phyloP scores from a whole-genome alignment of 1,140 invertebrate genomes.

The Diuraphis noxia region DNA sequence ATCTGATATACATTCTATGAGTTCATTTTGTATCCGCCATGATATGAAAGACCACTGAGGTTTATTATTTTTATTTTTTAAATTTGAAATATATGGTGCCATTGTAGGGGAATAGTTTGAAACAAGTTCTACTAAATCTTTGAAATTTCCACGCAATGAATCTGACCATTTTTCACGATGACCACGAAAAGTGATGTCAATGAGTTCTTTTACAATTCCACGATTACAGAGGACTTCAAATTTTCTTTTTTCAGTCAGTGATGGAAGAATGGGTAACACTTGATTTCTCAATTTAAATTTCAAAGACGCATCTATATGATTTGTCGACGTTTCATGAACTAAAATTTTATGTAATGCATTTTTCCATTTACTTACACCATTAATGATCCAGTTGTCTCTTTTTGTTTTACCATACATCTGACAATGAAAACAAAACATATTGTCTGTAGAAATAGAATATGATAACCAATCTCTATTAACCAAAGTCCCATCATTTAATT shows the following conservation, averaged over 20 bases:
- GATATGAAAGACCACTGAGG: constrained; percentile 8
- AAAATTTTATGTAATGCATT: background rate
- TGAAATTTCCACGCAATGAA: background rate
- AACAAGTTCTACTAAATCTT: constrained; percentile 16
- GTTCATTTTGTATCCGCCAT: constrained; percentile 15
- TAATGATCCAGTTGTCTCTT: background rate
- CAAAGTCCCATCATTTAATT: background rate
- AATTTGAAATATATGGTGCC: constrained; percentile 12
- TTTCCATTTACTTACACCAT: background rate
- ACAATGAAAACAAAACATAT: constrained; percentile 25
- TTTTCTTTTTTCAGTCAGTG: background rate
- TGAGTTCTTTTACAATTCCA: background rate
- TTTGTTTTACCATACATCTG: background rate
- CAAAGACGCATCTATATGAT: background rate
- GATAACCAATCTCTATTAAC: background rate
- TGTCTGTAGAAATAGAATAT: background rate
- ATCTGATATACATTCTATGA: background rate
- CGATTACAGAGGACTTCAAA: background rate
- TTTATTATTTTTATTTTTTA: constrained; percentile 13
- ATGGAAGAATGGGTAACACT: constrained; percentile 2
- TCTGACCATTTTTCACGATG: constrained; percentile 18
- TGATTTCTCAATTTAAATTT: constrained; percentile 8
- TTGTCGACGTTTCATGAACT: background rate
- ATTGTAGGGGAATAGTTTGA: constrained; percentile 5
- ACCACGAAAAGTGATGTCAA: constrained; percentile 1